Base-by-base conservation (phyloP, 2,888 invertebrate genomes). In the Apodemia mormo region DNA sequence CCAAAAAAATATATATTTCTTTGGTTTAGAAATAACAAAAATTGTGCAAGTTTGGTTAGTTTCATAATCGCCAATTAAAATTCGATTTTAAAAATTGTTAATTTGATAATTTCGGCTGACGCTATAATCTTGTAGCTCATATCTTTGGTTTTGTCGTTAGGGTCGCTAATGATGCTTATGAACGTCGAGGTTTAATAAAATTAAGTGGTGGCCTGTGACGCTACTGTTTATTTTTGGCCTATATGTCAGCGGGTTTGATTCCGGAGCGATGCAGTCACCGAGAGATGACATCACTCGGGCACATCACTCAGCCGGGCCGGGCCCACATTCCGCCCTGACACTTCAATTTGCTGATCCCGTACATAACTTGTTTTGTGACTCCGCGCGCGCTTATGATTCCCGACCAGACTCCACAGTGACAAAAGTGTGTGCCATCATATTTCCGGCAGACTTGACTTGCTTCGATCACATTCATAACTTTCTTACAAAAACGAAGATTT, bases 261-360 rank as follows among this genome's bases (percentile, higher is more conserved):
- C 37, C 2, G 37, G 64, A 64, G 64, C 64, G 64, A 64, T 64
- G 64, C n/a, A 37, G 64, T 64, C 64, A 64, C 14, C 64, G 64
- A 22, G 4, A 14, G 14, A n/a, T 64, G 64, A 64, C 64, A 37
- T 61, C 61, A 61, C 61, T 61, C 61, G 64, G 22, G 8, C 54
- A 8, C 64, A 64, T 64, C 64, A 37, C 14, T 64, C 37, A 37
- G 33, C n/a, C 61, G 61, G 8, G 33, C 7, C 33, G 33, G 64
- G 64, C 33, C 33, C 33, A 30, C 64, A 33, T 64, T 33, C 64
- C n/a, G 29, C 61, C 61, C 6, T 64, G 64, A 64, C 64, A 64
- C 37, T 64, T 64, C 64, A 37, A 64, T 64, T 64, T 37, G 33
- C 14, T 64, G 37, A 22, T 54, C n/a, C 54, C 22, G n/a, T n/a